Base-by-base conservation (phyloP, 2,113 vertebrate species). In the Casuarius casuarius region DNA sequence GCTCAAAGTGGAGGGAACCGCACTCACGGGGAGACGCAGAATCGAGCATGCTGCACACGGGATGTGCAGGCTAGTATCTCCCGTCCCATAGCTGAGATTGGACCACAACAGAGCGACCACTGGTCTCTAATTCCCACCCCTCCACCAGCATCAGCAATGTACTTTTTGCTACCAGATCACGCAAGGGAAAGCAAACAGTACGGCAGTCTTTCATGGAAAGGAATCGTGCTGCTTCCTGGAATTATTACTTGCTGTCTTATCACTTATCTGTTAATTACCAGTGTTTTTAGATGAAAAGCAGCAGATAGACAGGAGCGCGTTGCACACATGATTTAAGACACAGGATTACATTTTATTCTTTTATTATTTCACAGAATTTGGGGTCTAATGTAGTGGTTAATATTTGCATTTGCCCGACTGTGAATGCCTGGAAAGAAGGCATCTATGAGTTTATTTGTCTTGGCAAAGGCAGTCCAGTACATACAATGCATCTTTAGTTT, bases 401-500 rank as follows among this genome's bases (percentile, higher is more conserved):
- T 77, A 86, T 80, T 91, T 84, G 74, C 0, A 0, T 70, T 54
- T 9, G 0, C 77, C 85, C 74, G 72, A 71, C 92, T 67, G 59
- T 0, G 17, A 96, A 80, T 54, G 86, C 80, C 84, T 92, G 88
- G 65, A 54, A 52, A 87, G 92, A 91, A 92, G 42, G 84, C 95
- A 90, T 78, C 79, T 72, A 11, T 2, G 78, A 80, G 95, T 94
- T 92, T 96, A 25, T 96, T 97, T 97, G 13, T 54, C 72, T 96
- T 97, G 97, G 97, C 97, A 91, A 51, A 62, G 87, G 84, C 89
- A 26, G 75, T 3, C 2, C 5, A 2, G 67, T 59, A 5, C 65
- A 33, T 78, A 97, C 93, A 97, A 93, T 91, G 85, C 94, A 95
- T 80, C 97, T 90, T 95, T 77, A 78, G 91, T 91, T 84, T 92